Base-by-base conservation (phyloP, 2,113 vertebrate species). In the Chaetura pelagica region DNA sequence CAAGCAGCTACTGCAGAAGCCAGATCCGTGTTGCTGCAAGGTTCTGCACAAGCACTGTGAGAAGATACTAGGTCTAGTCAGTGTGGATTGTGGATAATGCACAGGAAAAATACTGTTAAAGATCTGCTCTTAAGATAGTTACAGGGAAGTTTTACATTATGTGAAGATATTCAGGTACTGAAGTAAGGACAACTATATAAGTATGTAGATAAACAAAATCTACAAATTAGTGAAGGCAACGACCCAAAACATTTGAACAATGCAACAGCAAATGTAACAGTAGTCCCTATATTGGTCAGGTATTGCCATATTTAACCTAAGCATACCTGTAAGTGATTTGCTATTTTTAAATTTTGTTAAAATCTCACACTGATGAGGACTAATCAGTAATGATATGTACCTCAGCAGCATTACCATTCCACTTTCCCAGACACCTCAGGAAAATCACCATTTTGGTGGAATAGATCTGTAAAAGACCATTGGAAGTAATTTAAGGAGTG, bases 351-450 rank as follows among this genome's bases (percentile, higher is more conserved):
- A 29, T 57, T 52, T 67, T 48, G 61, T 68, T n/a, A n/a, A 22
- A 77, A 52, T 1, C 23, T 61, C 38, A 9, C 12, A 11, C 4
- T 29, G 69, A 4, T 2, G 30, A 49, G 54, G 22, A 51, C 34
- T 34, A 4, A 20, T 9, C 35, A 14, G 61, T 7, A 32, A 21
- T 40, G 21, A 54, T 35, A 27, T 6, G 58, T 15, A 42, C 49
- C 42, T 69, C 18, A 6, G 29, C 13, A 57, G 8, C 42, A 14
- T 15, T 15, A 16, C 22, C 0, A 0, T 40, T 69, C 22, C 10
- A 22, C 21, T 73, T 40, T 68, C 42, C 42, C 34, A 44, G 6
- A 5, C 29, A 42, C 9, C 51, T 49, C 10, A 9, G 73, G 21
- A 44, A 74, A 58, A 79, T 54, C n/a, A 29, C 15, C 9, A 2